Percentiles rank a stretch among this genome's conserved stretches.
phyloP scores from a whole-genome alignment of 2,888 invertebrate genomes.

The Mechanitis mazaeus region DNA sequence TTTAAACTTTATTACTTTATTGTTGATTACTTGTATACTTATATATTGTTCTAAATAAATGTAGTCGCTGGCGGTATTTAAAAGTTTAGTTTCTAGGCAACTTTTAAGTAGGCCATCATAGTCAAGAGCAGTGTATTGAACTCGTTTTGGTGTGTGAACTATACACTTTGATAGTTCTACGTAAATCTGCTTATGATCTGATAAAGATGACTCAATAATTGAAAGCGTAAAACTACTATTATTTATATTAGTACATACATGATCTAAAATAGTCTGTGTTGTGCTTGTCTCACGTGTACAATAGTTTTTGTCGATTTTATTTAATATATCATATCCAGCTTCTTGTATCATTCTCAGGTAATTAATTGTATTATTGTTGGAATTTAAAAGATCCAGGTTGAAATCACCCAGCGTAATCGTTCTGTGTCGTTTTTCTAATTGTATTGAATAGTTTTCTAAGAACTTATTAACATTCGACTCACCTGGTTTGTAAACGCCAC shows the following conservation, averaged over 20 bases:
- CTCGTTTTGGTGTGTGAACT: constrained; percentile 4
- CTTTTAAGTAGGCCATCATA: not conserved
- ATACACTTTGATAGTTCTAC: constrained; percentile 19
- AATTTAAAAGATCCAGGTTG: constrained; percentile 12
- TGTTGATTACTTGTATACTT: constrained; percentile 1
- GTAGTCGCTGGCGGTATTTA: constrained; percentile 1
- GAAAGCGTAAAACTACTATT: constrained; percentile 27
- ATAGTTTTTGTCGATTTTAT: constrained; percentile 26
- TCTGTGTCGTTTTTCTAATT: constrained; percentile 19
- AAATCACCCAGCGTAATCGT: constrained; percentile 26
- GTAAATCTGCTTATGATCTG: constrained; percentile 33
- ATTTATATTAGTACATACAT: constrained; percentile 28
- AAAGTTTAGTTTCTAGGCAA: not conserved
- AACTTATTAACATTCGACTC: constrained; percentile 19
- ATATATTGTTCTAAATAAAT: constrained; percentile 8
- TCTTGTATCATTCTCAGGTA: constrained; percentile 5
- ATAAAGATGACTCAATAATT: constrained; percentile 27
- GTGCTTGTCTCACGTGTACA: constrained; percentile 27
- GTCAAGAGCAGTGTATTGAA: constrained; percentile 16
- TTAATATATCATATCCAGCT: constrained; percentile 22
- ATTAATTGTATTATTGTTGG: not conserved
- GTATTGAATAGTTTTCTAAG: constrained; percentile 18
- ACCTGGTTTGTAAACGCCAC: constrained; percentile 24
- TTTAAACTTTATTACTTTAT: constrained; percentile 18
- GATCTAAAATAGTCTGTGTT: constrained; percentile 31